Percentiles rank a stretch among this genome's conserved stretches.
These are phyloP conservation scores for Griposia aprilina DNA, from an alignment of 2,888 invertebrate species.

Conservation along the genomic window DNA sequence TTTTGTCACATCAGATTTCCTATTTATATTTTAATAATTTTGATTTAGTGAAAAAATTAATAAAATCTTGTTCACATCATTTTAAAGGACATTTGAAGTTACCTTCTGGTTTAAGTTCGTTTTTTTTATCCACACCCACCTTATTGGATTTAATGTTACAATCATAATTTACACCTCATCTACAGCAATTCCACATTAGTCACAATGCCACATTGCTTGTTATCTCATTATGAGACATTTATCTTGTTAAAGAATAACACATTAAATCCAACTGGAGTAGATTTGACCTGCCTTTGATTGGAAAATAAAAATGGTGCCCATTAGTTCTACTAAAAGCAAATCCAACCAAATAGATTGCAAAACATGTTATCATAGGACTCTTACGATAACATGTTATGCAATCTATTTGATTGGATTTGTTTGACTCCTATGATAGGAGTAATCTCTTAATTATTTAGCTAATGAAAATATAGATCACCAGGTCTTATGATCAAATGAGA, in stretches of 20 bases:
- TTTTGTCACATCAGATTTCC: not conserved
- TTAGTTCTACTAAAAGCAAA: not conserved
- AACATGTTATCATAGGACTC: not conserved
- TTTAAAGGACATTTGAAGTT: not conserved
- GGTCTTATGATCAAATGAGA: not conserved
- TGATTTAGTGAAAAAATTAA: not conserved
- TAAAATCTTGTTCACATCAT: not conserved
- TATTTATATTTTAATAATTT: not conserved
- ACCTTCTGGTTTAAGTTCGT: not conserved
- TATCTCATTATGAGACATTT: slow-evolving; percentile 6
- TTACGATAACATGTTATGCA: no score
- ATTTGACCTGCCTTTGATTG: not conserved
- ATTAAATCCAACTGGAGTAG: not conserved
- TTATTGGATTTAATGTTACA: not conserved
- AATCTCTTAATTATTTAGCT: not conserved
- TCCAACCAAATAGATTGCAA: slow-evolving; percentile 15
- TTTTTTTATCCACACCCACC: not conserved
- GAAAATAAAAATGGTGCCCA: not conserved
- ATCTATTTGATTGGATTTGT: no score
- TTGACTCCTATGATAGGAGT: no score
- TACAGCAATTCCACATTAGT: slow-evolving; percentile 17
- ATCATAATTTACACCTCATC: slow-evolving; percentile 16
- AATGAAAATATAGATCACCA: not conserved
- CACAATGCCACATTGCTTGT: not conserved
- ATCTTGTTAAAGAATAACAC: not conserved